Evolutionary conservation across 1,140 invertebrate genomes (phyloP).

Genomic region (Nasonia vitripennis): DNA sequence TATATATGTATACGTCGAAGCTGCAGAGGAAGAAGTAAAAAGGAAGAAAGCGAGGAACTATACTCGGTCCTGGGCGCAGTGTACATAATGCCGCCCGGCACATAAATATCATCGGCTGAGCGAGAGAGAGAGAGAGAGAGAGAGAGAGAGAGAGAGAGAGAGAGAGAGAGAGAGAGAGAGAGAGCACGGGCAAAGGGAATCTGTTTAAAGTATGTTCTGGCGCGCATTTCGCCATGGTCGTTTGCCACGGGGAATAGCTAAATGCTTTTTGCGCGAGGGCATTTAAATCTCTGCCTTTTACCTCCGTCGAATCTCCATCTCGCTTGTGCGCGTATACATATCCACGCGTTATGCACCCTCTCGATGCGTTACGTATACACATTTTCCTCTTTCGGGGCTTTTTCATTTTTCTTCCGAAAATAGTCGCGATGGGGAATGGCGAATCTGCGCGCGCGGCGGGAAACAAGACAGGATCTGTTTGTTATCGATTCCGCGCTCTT

Average conservation of each 20-base stretch:
- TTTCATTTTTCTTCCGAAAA: constrained; percentile 13
- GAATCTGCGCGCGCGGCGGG: neutral
- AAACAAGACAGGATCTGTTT: constrained; percentile 62
- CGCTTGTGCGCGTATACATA: neutral
- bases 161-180: constrained; percentile 1
- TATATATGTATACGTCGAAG: neutral
- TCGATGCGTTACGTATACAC: constrained; percentile 15
- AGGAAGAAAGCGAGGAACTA: constrained; percentile 49
- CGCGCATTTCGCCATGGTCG: constrained; percentile 72
- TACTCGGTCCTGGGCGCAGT: constrained; percentile 19
- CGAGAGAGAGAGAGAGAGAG: constrained; percentile 34
- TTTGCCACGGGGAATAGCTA: constrained; percentile 75
- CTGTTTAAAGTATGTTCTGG: constrained; percentile 74
- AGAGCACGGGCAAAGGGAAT: constrained; percentile 67
- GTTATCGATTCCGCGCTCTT: constrained; percentile 67
- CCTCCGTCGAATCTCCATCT: constrained; percentile 48
- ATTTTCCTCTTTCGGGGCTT: constrained; percentile 32
- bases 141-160: no score
- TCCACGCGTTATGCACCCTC: neutral
- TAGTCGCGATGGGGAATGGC: neutral
- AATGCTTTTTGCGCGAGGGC: constrained; percentile 75
- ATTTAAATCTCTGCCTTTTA: constrained; percentile 74
- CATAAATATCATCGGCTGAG: constrained; percentile 70
- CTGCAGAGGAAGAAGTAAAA: constrained; percentile 37
- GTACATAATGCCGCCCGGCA: constrained; percentile 51